Conservation (phyloP, 2,113 vertebrate genomes). For the Hyperopisus bebe region DNA sequence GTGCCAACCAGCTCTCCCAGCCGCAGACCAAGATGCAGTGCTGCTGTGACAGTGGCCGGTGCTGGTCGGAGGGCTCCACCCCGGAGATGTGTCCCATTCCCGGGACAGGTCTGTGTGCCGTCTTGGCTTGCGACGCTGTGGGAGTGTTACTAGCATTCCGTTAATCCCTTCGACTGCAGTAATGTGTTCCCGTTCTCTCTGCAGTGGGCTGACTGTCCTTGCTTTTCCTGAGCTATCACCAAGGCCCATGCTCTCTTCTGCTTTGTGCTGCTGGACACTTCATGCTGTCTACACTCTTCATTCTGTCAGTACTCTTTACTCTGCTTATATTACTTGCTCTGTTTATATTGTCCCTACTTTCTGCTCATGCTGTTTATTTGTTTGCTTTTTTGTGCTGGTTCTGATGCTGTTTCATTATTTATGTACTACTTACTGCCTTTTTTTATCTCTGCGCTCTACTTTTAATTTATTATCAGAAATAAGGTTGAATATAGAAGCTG, state of each 20-base stretch:
- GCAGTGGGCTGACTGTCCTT: neutral
- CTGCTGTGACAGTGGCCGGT: slow-evolving; percentile 83
- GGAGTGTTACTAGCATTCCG: neutral
- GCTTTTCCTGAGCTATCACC: neutral
- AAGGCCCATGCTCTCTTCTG: neutral
- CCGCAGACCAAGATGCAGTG: slow-evolving; percentile 82
- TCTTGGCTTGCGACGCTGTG: neutral
- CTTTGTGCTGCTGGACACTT: neutral
- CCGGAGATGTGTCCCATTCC: slow-evolving; percentile 89
- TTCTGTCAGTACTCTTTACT: neutral
- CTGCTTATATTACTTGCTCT: neutral
- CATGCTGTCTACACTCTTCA: neutral
- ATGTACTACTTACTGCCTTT: neutral
- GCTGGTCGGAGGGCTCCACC: slow-evolving; percentile 73
- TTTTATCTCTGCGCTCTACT: neutral
- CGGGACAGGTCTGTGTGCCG: slow-evolving; percentile 70
- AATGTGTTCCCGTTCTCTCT: neutral
- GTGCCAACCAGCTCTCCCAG: slow-evolving; percentile 76
- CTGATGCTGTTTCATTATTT: neutral
- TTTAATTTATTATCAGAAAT: neutral
- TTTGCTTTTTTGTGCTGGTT: neutral
- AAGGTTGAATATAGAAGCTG: neutral
- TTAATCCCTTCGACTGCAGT: neutral
- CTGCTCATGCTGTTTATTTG: neutral
- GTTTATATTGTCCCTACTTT: neutral